Evolutionary conservation across 2,113 vertebrate genomes (phyloP), one percentile per base, ranked within the genome.

Genomic region (Delphinapterus leucas): DNA sequence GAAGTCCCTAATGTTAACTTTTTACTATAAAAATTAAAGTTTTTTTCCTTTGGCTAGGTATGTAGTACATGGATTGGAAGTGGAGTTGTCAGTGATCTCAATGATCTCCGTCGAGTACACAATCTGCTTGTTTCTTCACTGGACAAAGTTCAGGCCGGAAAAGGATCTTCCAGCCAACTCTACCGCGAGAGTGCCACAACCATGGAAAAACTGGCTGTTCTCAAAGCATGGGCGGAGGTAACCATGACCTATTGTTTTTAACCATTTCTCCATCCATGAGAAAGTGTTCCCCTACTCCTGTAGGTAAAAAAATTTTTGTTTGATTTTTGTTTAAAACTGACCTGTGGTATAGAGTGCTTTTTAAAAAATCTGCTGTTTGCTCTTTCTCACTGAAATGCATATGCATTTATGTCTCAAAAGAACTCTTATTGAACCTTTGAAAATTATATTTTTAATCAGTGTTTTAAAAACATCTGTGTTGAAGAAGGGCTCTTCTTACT

Each of bases 161-260:
- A 99, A 96, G 99, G 99, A 80, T 99, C 99, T 31, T 99, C 99
- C 67, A 99, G 99, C 96, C 99, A 99, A 96, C 98, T 99, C 47
- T 99, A 99, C 97, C 99, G 99, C n/a, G 99, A 99, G 98, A 99
- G 99, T 1, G 99, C 99, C 0, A 99, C 99, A 65, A 99, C 99
- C 3, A 99, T 99, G 99, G 99, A 99, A 97, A 99, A 99, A 21
- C 98, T 99, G 79, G 99, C 99, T 0, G 99, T 99, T 77, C 99
- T 99, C 20, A 99, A 99, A 98, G 99, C 99, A 0, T 99, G 99
- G 99, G 99, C 99, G 23, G 99, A 99, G 99, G 99, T 99, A 98
- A 98, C 95, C 33, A 14, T 2, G 41, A 11, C 55, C 41, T 77
- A 0, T 70, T 90, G 71, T 53, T 79, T 49, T 65, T 85, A 95